Evolutionary conservation across 2,113 vertebrate genomes (phyloP), one percentile per base, ranked within the genome.

Genomic region (Stomatorhinus ivindoensis): DNA sequence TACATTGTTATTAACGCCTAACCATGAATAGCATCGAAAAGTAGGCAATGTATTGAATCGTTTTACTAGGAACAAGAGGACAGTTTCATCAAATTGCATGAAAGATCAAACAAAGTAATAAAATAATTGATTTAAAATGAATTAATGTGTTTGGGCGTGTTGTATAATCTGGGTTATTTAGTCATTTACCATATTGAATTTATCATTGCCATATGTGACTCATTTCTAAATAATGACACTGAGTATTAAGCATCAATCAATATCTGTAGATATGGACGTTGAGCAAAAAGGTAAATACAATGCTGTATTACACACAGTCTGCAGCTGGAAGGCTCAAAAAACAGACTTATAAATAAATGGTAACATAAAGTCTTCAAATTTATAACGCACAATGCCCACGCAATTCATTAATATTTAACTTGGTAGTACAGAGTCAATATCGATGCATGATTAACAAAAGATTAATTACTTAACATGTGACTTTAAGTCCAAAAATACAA

Each of bases 221-320:
- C 92, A 93, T 87, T 92, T 58, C 55, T 86, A 93, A 92, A 93
- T 90, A 92, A 61, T 82, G 88, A 89, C 55, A 53, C 69, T 73
- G 89, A 88, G 90, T 55, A 87, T 50, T 48, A 27, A n/a, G 42
- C 82, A 89, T 92, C 39, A 89, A 92, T 92, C 92, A 92, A 91
- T 89, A 76, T 58, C 53, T 51, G 53, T 46, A 90, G 85, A 55
- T 87, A 42, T 46, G 27, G 69, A 31, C 35, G 39, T 31, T 15
- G 17, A 13, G 47, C 3, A 9, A 21, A 31, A 42, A 35, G 24
- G 44, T 35, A 15, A 48, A n/a, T 51, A 19, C 3, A 11, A 13
- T 1, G n/a, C 10, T 27, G n/a, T 27, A 27, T 42, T 19, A 83
- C 21, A 85, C 46, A 89, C 3, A 19, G 24, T 83, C 55, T 31